A percentile compares a stretch with the other conserved stretches of the same genome.
These are phyloP conservation scores for Caenorhabditis tropicalis DNA, from an alignment of 1,140 invertebrate genomes.

Conservation along the genomic window DNA sequence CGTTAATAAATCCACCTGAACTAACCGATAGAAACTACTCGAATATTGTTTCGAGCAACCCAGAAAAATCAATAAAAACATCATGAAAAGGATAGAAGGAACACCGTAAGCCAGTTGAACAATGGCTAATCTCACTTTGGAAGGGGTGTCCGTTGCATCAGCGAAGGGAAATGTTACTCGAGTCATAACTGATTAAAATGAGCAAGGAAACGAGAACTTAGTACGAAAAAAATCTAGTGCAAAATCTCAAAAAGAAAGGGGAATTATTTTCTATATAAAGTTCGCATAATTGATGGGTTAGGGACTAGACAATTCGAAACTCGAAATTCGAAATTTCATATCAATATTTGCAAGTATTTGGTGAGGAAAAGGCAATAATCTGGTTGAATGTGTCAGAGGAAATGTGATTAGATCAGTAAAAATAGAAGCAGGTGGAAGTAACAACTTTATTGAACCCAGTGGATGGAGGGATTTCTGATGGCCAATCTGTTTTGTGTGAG, in stretches of 20 bases:
- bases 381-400: no score
- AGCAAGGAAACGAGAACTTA: no score
- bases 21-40: background rate
- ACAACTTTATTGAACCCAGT: no score
- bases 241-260: background rate
- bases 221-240: no score
- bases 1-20: background rate
- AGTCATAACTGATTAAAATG: no score
- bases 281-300: background rate
- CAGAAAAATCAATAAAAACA: background rate
- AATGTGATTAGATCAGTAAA: no score
- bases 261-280: no score
- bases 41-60: background rate
- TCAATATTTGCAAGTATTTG: no score
- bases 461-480: no score
- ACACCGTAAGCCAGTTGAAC: background rate
- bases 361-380: no score
- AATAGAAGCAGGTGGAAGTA: no score
- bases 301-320: background rate
- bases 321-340: background rate
- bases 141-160: background rate
- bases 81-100: background rate
- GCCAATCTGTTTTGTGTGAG: no score
- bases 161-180: background rate
- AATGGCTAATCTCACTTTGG: background rate